These are phyloP conservation scores for Enteromius viviparus DNA, from an alignment of 2,797 vertebrate species.

Conservation along the genomic window DNA sequence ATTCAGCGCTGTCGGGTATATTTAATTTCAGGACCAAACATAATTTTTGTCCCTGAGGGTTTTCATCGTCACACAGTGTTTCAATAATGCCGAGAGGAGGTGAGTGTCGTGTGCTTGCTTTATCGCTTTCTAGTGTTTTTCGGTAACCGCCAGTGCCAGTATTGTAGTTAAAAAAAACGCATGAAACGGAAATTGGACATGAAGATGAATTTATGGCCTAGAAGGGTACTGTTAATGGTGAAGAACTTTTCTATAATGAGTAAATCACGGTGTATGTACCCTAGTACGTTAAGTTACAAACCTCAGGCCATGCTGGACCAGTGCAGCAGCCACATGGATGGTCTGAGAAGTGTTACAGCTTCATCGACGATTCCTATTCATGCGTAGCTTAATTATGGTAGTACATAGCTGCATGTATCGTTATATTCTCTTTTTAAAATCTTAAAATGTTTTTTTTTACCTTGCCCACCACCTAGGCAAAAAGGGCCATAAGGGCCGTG, in stretches of 20 bases:
- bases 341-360: background rate
- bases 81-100: constrained; percentile 79
- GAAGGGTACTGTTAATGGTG: background rate
- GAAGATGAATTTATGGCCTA: background rate
- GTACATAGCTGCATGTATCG: background rate
- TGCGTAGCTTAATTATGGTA: background rate
- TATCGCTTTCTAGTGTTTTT: background rate
- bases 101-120: constrained; percentile 64
- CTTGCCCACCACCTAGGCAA: constrained; percentile 69
- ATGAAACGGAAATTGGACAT: background rate
- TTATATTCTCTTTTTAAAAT: background rate
- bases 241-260: background rate
- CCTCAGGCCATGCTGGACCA: constrained; percentile 23
- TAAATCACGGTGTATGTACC: background rate
- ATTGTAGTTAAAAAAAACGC: background rate
- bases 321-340: constrained; percentile 9
- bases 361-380: background rate
- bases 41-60: background rate
- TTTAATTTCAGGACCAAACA: background rate
- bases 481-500: constrained; percentile 81
- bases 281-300: background rate
- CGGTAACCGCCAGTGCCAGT: background rate
- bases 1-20: no score
- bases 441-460: constrained; percentile 14
- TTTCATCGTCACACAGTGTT: background rate